Base-by-base conservation (phyloP, 2,888 invertebrate genomes). In the Ctenicera cuprea region DNA sequence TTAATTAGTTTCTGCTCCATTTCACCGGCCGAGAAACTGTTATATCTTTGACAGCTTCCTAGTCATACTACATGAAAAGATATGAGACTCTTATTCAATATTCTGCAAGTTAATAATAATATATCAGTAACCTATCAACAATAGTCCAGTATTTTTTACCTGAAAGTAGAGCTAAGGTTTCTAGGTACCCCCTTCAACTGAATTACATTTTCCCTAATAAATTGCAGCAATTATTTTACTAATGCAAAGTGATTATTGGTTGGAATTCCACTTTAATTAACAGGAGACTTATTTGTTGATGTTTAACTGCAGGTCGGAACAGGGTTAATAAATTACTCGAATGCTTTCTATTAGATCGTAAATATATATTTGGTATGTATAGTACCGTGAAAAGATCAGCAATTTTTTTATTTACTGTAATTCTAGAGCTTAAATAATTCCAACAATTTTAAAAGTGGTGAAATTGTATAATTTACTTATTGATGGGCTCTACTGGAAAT, bases 221-320 rank as follows among this genome's bases (percentile, higher is more conserved):
- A 80, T 80, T 80, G 76, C 76, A 70, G 79, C 75, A 78, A 80
- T 80, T 80, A 80, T 80, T 80, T 80, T 79, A 79, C 79, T 79
- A 80, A 80, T 81, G 78, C 76, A 69, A 73, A 70, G 78, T 78
- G 80, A 81, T 80, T 80, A 79, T 80, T 80, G 80, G 80, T 78
- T 77, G 81, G 78, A 80, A 81, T 81, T 80, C 78, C 79, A 73
- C 76, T 78, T 77, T 81, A 81, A 81, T 81, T 80, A 81, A 81
- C 75, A 75, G 71, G 76, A 76, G 80, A 79, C 76, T 78, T 79
- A 78, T 76, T 80, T 75, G 77, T 80, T 75, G 76, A 74, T 76
- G 73, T 76, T 75, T 75, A 64, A 64, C 59, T 59, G 20, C 59
- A 52, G 52, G 11, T 52, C 14, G 14, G 12, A 57, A 8, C 33